These are phyloP conservation scores for Phthorimaea operculella DNA, from an alignment of 1,140 invertebrate species.

Conservation along the genomic window DNA sequence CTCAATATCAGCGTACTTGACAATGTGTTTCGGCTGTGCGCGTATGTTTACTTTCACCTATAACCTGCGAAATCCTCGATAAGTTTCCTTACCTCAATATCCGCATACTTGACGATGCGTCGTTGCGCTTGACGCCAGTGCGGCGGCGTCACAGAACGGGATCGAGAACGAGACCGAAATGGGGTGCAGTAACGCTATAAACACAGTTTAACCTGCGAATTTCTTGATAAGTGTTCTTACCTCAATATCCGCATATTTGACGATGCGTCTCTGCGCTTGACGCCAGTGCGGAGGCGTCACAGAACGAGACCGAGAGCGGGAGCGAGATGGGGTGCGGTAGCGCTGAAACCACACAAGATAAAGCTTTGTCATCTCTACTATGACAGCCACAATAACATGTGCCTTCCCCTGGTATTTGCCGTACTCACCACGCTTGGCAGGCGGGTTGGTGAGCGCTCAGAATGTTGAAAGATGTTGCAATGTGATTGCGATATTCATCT, in stretches of 20 bases:
- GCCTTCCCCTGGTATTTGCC: too few species aligned
- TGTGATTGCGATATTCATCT: too few species aligned
- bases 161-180: slow-evolving; percentile 81
- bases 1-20: slow-evolving; percentile 84
- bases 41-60: slow-evolving; percentile 92
- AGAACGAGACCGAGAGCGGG: slow-evolving; percentile 82
- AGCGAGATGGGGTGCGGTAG: slow-evolving; percentile 86
- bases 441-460: too few species aligned
- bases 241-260: slow-evolving; percentile 85
- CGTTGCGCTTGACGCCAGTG: slow-evolving; percentile 91
- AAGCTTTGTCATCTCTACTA: too few species aligned
- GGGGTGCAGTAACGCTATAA: slow-evolving; percentile 84
- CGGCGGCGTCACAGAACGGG: slow-evolving; percentile 85
- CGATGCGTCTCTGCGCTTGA: slow-evolving; percentile 83
- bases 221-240: slow-evolving; percentile 55
- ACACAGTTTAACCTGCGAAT: too few species aligned
- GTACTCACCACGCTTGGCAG: too few species aligned
- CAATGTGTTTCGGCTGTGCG: slow-evolving; percentile 83
- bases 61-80: too few species aligned
- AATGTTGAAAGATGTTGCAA: too few species aligned
- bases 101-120: slow-evolving; percentile 82
- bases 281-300: slow-evolving; percentile 91
- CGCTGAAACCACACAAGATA: slow-evolving; percentile 66
- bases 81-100: slow-evolving; percentile 81
- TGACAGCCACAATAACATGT: too few species aligned